These are phyloP conservation scores for Drosophila algonquin DNA, from an alignment of 2,888 invertebrate genomes.

Conservation along the genomic window DNA sequence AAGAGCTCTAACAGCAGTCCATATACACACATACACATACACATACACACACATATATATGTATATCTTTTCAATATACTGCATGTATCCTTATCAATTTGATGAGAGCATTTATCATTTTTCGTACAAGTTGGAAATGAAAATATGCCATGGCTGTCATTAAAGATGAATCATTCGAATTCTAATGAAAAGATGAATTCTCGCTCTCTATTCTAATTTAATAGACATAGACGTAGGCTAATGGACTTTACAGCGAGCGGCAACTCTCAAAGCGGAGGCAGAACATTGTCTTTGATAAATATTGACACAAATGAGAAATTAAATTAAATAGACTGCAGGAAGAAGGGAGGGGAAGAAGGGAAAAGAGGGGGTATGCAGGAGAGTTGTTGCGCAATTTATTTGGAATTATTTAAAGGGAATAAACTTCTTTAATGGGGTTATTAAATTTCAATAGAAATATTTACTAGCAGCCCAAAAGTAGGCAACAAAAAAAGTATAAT, in stretches of 20 bases:
- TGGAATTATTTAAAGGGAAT: background rate
- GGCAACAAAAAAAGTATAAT: background rate
- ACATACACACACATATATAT: background rate
- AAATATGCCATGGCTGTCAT: slow-evolving; percentile 6
- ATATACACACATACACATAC: slow-evolving; percentile 5
- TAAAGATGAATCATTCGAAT: slow-evolving; percentile 22
- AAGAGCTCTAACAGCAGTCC: slow-evolving; percentile 56
- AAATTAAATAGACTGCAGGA: background rate
- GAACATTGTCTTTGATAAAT: slow-evolving; percentile 5
- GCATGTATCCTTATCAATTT: slow-evolving; percentile 47
- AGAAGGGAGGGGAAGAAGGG: background rate
- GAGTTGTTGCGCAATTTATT: background rate
- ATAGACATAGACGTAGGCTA: slow-evolving; percentile 36
- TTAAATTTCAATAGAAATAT: background rate
- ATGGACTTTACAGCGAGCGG: slow-evolving; percentile 37
- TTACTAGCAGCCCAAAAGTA: background rate
- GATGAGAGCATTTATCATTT: slow-evolving; percentile 57
- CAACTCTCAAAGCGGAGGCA: background rate
- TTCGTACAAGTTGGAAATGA: slow-evolving; percentile 11
- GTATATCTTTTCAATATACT: background rate
- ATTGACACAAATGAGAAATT: slow-evolving; percentile 9
- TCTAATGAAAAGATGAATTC: slow-evolving; percentile 20
- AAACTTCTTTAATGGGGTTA: background rate
- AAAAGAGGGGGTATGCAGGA: background rate
- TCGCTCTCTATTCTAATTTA: slow-evolving; percentile 17